Evolutionary conservation across 2,888 invertebrate species (phyloP).

Genomic region (Synergus japonicus): DNA sequence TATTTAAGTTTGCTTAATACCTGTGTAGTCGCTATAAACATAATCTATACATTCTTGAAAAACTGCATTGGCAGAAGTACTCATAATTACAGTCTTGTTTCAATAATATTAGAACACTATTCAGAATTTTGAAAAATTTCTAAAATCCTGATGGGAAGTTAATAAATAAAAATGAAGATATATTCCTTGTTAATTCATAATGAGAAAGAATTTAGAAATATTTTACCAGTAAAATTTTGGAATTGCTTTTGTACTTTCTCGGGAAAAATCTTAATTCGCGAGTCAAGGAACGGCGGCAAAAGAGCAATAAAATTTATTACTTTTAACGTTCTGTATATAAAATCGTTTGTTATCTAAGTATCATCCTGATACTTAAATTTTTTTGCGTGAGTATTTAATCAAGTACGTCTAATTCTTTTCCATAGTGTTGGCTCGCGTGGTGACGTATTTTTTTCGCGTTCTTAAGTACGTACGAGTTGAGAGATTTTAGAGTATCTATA

Average conservation of each 20-base stretch:
- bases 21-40: constrained; percentile 56
- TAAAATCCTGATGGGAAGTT: neutral
- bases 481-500: constrained; percentile 37
- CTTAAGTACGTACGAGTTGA: constrained; percentile 54
- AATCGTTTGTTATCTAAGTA: constrained; percentile 59
- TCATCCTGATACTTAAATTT: constrained; percentile 56
- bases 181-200: neutral
- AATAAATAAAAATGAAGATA: neutral
- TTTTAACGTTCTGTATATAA: constrained; percentile 60
- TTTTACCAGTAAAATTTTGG: neutral
- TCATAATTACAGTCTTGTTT: neutral
- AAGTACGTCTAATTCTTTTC: constrained; percentile 52
- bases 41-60: constrained; percentile 70
- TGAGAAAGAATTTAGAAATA: neutral
- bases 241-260: neutral
- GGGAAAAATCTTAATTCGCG: constrained; percentile 10
- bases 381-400: constrained; percentile 60
- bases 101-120: neutral
- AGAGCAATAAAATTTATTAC: constrained; percentile 68
- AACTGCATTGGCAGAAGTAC: constrained; percentile 47
- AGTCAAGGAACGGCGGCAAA: constrained; percentile 54
- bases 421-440: constrained; percentile 59
- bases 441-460: constrained; percentile 51
- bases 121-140: neutral
- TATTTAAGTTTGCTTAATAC: constrained; percentile 72